A percentile compares a stretch with the other conserved stretches of the same genome.
These are phyloP conservation scores for Hippocampus comes DNA, from an alignment of 2,113 vertebrate species.

Conservation along the genomic window DNA sequence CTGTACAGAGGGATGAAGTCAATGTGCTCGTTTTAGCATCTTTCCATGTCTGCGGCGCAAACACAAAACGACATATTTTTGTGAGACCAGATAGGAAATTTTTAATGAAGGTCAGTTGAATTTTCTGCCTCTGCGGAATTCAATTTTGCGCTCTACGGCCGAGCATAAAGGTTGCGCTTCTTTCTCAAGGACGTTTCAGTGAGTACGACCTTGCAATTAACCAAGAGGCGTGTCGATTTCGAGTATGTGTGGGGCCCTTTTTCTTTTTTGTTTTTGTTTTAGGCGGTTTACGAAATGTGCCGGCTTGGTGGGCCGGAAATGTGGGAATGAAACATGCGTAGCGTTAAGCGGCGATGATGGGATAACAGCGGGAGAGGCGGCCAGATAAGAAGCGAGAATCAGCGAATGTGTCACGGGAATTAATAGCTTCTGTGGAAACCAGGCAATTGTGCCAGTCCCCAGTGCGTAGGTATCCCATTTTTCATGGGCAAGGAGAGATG, in stretches of 20 bases:
- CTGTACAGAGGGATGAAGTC: neutral
- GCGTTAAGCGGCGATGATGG: neutral
- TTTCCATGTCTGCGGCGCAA: neutral
- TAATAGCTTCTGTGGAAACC: neutral
- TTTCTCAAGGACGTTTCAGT: slow-evolving; percentile 20
- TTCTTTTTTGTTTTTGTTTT: neutral
- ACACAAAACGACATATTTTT: neutral
- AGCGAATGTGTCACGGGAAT: neutral
- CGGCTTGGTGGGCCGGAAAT: neutral
- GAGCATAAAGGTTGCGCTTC: slow-evolving; percentile 26
- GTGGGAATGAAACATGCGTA: neutral
- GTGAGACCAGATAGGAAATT: slow-evolving; percentile 6
- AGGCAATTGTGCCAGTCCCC: neutral
- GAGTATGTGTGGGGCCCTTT: neutral
- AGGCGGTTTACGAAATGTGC: neutral
- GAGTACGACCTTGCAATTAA: neutral
- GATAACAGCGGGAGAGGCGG: slow-evolving; percentile 1
- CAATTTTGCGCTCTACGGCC: slow-evolving; percentile 16
- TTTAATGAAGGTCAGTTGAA: slow-evolving; percentile 24
- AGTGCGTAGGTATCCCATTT: neutral
- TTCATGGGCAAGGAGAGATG: neutral
- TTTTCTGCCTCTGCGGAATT: slow-evolving; percentile 24
- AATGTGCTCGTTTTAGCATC: neutral
- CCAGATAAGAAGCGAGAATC: slow-evolving; percentile 3
- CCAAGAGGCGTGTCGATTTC: neutral